Evolutionary conservation across 1,140 invertebrate genomes (phyloP), one percentile per base, ranked within the genome.

Genomic region (Hyposmocoma kahamanoa): DNA sequence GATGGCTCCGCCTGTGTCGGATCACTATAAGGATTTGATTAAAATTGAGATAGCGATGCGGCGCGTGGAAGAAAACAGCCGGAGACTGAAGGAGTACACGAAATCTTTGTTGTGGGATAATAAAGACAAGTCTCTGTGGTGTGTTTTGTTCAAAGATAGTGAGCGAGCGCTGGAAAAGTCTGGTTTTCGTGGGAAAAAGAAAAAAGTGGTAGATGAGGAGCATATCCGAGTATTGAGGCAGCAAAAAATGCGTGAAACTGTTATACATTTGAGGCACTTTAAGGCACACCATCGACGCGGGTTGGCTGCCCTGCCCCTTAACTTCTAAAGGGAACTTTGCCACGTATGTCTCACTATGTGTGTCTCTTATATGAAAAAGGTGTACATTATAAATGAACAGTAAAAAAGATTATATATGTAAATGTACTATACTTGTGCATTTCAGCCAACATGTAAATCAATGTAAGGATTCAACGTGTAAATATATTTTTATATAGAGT

Each of bases 1-100:
- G 28, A 59, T 68, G 42, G 44, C 63, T 44, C 62, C 72, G 15
- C 65, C 73, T 17, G 60, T 83, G 42, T 76, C 81, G 47, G 84
- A 86, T 57, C 78, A 85, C 63, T 85, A 86, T 54, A 84, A 86
- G 61, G 84, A 84, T 56, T 71, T 87, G 66, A 84, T 87, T 71
- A 86, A 86, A 71, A 87, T 87, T 66, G 86, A 87, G 58, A 87
- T 87, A 50, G 83, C 84, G 22, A 86, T 86, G 72, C 72, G 86
- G 6, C 72, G 86, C 1, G 77, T 87, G 5, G 86, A 87, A 54
- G 86, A 87, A 59, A 87, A 87, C 42, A 87, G 85, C 54, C 73
- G 81, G 39, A 72, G 84, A 62, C 69, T 87, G 51, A 86, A 86
- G 53, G 84, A 87, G 60, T 81, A 85, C 36, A 87, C 86, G 13